phyloP scores from a whole-genome alignment of 2,888 invertebrate species.

The Malthinus seriepunctatus region DNA sequence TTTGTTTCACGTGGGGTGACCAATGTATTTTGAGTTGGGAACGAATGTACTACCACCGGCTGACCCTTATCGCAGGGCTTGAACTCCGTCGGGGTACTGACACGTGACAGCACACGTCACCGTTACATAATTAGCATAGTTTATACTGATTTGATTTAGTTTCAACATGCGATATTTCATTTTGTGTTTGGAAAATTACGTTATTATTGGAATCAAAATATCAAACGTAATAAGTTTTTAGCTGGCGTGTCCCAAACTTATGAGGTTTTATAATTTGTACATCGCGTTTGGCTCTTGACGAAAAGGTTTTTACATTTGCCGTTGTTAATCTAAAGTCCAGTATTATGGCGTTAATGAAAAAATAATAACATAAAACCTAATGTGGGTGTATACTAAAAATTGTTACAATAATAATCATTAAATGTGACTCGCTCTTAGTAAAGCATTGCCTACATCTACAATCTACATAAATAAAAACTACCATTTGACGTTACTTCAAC shows the following conservation, averaged over 20 bases:
- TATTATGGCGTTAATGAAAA: conserved; percentile 18
- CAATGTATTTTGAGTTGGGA: conserved; percentile 1
- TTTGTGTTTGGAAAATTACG: conserved; percentile 29
- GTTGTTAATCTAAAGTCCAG: conserved; percentile 14
- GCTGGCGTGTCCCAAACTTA: conserved; percentile 28
- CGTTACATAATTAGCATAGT: conserved; percentile 40
- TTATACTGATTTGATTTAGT: conserved; percentile 49
- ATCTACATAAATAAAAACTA: conserved; percentile 28
- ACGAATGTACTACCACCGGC: conserved; percentile 2
- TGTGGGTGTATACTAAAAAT: neutral
- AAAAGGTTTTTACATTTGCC: conserved; percentile 26
- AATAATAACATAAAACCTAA: conserved; percentile 11
- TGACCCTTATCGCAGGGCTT: neutral
- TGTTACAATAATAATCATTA: too few species aligned
- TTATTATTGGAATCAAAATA: conserved; percentile 27
- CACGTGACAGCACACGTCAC: conserved; percentile 44
- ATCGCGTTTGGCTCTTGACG: conserved; percentile 26
- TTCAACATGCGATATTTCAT: conserved; percentile 47
- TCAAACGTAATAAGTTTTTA: conserved; percentile 29
- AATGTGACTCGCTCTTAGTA: neutral
- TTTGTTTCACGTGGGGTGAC: conserved; percentile 45
- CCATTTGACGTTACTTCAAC: too few species aligned
- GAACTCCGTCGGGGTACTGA: conserved; percentile 18
- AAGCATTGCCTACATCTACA: neutral
- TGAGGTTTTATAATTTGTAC: conserved; percentile 26